Evolutionary conservation across 2,888 invertebrate species (phyloP).

Genomic region (Caenorhabditis japonica): DNA sequence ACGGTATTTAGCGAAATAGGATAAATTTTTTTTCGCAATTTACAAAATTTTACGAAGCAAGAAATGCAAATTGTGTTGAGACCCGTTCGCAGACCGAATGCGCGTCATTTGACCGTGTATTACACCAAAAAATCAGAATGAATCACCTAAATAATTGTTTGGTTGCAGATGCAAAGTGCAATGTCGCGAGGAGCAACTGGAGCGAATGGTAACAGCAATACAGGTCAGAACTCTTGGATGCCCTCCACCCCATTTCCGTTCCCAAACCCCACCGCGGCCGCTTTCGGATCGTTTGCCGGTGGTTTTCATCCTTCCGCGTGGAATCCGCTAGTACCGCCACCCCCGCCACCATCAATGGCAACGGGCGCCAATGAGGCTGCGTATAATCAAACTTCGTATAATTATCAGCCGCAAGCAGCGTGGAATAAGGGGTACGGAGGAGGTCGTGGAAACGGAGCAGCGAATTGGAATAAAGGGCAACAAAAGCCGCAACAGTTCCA

Average conservation of each 20-base stretch:
- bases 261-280: slow-evolving; percentile 33
- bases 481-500: slow-evolving; percentile 40
- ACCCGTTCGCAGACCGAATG: too few relatives aligned
- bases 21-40: too few relatives aligned
- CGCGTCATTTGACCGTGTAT: too few relatives aligned
- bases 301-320: slow-evolving; percentile 48
- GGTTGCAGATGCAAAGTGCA: slow-evolving; percentile 25
- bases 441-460: slow-evolving; percentile 38
- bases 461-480: slow-evolving; percentile 35
- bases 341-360: slow-evolving; percentile 18
- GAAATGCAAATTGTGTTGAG: too few relatives aligned
- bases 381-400: slow-evolving; percentile 42
- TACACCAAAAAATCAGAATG: too few relatives aligned
- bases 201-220: slow-evolving; percentile 32
- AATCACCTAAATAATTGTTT: too few relatives aligned
- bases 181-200: slow-evolving; percentile 10
- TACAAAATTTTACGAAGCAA: too few relatives aligned
- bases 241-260: slow-evolving; percentile 32
- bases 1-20: too few relatives aligned
- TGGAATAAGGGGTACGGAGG: slow-evolving; percentile 49
- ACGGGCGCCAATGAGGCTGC: slow-evolving; percentile 16
- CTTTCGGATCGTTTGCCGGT: slow-evolving; percentile 39
- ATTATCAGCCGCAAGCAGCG: slow-evolving; percentile 23
- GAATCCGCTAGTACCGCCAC: slow-evolving; percentile 11
- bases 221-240: slow-evolving; percentile 58